These are phyloP conservation scores for Doryteuthis pealeii DNA, from an alignment of 1,140 invertebrate genomes.

Conservation along the genomic window DNA sequence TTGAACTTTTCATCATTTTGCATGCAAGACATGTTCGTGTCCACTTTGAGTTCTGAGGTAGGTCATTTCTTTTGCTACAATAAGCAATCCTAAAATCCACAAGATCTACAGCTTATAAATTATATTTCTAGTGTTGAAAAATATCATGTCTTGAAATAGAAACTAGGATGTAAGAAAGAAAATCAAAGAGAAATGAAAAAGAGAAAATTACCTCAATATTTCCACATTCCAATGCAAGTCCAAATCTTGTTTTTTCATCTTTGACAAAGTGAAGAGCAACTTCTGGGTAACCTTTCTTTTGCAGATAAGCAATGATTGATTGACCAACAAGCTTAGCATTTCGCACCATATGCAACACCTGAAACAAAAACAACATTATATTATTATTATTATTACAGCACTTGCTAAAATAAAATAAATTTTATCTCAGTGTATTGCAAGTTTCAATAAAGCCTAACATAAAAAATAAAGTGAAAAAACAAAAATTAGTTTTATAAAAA, in stretches of 20 bases:
- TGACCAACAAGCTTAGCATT: slow-evolving; percentile 96
- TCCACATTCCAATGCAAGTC: slow-evolving; percentile 94
- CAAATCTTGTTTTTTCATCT: slow-evolving; percentile 96
- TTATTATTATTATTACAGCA: no score
- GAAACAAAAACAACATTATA: slow-evolving; percentile 18
- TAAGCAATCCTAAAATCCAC: no score
- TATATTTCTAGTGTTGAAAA: no score
- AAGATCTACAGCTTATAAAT: no score
- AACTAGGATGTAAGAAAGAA: background rate
- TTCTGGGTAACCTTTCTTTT: slow-evolving; percentile 99
- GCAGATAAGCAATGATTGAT: slow-evolving; percentile 97
- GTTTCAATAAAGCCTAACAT: background rate
- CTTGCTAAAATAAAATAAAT: background rate
- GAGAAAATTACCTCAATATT: slow-evolving; percentile 89
- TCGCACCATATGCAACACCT: slow-evolving; percentile 94
- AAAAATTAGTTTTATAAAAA: background rate
- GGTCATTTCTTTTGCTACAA: no score
- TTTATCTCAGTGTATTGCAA: background rate
- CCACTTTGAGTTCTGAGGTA: no score
- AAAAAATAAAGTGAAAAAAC: background rate
- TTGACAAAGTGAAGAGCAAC: slow-evolving; percentile 99
- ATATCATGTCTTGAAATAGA: no score
- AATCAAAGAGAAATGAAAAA: background rate
- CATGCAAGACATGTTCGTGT: no score
- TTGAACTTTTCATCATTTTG: no score